A percentile compares a stretch with the other conserved stretches of the same genome.
Evolutionary conservation across 2,797 vertebrate species (phyloP).

Genomic region (Sebastes jordani): DNA sequence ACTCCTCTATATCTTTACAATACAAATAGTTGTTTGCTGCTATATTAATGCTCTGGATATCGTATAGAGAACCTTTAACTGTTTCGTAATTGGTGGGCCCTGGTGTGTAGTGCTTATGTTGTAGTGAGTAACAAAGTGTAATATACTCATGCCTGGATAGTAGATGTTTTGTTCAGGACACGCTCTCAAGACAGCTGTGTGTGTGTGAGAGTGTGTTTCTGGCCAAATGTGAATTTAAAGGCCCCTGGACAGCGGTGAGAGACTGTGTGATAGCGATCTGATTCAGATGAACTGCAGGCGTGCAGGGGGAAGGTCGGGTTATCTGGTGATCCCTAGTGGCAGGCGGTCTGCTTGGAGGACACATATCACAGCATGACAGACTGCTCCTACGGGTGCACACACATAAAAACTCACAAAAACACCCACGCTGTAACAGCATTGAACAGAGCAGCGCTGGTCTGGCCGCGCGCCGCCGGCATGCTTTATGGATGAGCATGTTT

Average conservation of each 20-base stretch:
- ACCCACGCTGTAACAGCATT: constrained; percentile 38
- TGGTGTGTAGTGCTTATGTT: background rate
- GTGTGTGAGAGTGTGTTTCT: constrained; percentile 8
- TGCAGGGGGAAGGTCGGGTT: constrained; percentile 55
- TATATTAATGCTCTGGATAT: no score
- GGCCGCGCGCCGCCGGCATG: constrained; percentile 49
- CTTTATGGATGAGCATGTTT: constrained; percentile 75
- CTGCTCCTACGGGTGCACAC: constrained; percentile 46
- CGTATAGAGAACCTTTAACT: background rate
- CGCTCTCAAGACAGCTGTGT: background rate
- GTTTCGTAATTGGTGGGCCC: background rate
- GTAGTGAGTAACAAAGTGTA: background rate
- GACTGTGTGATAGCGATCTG: constrained; percentile 66
- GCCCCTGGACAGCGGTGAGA: constrained; percentile 48
- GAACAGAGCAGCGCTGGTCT: constrained; percentile 29
- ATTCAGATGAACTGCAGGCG: constrained; percentile 70
- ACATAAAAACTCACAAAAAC: constrained; percentile 15
- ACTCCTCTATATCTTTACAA: no score
- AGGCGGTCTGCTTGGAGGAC: constrained; percentile 53
- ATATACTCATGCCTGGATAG: background rate
- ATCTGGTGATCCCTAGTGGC: constrained; percentile 68
- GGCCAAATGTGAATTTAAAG: constrained; percentile 41
- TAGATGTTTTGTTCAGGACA: constrained; percentile 20
- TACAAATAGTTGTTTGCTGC: no score
- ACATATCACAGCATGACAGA: constrained; percentile 60